Evolutionary conservation across 2,113 vertebrate species (phyloP).

Genomic region (Hippocampus abdominalis): DNA sequence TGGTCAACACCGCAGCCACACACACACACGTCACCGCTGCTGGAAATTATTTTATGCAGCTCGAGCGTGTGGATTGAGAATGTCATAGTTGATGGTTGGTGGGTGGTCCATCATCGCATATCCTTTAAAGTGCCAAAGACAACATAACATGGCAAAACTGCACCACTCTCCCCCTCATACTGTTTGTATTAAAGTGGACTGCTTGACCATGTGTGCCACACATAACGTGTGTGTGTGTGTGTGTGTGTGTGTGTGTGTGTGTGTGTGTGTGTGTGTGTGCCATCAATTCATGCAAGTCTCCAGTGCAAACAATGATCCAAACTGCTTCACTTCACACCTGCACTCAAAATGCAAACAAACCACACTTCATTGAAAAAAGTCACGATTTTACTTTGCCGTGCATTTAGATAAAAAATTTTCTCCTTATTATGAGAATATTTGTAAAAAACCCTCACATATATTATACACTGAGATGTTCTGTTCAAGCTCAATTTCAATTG

Average conservation of each 20-base stretch:
- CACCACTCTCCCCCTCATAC: slow-evolving; percentile 20
- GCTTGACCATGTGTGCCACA: slow-evolving; percentile 25
- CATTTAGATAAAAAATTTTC: background rate
- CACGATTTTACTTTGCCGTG: background rate
- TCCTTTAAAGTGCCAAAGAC: background rate
- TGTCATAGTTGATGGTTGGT: slow-evolving; percentile 43
- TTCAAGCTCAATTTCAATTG: background rate
- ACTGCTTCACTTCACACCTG: background rate
- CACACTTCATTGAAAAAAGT: background rate
- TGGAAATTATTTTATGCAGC: slow-evolving; percentile 37
- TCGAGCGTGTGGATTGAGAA: slow-evolving; percentile 10
- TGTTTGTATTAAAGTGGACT: slow-evolving; percentile 18
- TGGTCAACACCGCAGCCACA: slow-evolving; percentile 5
- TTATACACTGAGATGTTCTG: background rate
- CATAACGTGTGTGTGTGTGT: slow-evolving; percentile 39
- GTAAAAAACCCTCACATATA: background rate
- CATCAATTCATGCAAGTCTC: slow-evolving; percentile 25
- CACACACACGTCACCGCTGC: slow-evolving; percentile 50
- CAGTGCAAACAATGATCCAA: slow-evolving; percentile 9
- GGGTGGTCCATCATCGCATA: slow-evolving; percentile 37
- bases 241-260: slow-evolving; percentile 31
- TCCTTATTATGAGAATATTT: background rate
- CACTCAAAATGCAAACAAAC: background rate
- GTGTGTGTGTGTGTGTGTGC: slow-evolving; percentile 20
- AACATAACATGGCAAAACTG: slow-evolving; percentile 17